Evolutionary conservation across 2,888 invertebrate species (phyloP).

Genomic region (Lithosia quadra): DNA sequence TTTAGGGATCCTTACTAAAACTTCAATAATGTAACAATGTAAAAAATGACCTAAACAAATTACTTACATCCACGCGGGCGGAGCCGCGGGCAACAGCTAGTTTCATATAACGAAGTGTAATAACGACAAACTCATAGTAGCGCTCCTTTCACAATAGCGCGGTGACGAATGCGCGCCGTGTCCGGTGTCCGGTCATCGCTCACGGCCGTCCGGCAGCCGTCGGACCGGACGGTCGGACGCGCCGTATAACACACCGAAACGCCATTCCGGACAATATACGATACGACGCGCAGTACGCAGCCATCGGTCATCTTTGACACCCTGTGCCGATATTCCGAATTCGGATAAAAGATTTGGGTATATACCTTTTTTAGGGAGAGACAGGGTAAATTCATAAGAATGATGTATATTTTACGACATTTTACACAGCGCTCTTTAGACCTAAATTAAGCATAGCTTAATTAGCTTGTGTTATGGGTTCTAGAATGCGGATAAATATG

Average conservation of each 20-base stretch:
- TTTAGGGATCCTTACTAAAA: too few relatives aligned
- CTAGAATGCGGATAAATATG: too few relatives aligned
- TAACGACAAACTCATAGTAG: slow-evolving; percentile 35
- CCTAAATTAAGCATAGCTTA: too few relatives aligned
- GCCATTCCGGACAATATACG: slow-evolving; percentile 45
- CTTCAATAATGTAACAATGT: too few relatives aligned
- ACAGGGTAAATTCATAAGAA: background rate
- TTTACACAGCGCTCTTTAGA: too few relatives aligned
- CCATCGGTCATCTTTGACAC: slow-evolving; percentile 48
- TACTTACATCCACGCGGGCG: too few relatives aligned
- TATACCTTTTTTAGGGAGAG: slow-evolving; percentile 2
- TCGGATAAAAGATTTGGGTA: slow-evolving; percentile 16
- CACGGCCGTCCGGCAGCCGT: slow-evolving; percentile 52
- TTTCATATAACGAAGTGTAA: background rate
- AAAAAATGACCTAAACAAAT: too few relatives aligned
- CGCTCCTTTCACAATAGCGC: slow-evolving; percentile 40
- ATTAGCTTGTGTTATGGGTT: too few relatives aligned
- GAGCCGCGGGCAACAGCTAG: too few relatives aligned
- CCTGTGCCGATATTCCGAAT: slow-evolving; percentile 18
- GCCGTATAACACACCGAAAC: slow-evolving; percentile 54
- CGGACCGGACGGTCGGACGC: slow-evolving; percentile 53
- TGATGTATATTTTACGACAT: background rate
- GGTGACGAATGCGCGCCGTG: slow-evolving; percentile 68
- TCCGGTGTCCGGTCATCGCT: slow-evolving; percentile 63
- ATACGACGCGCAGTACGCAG: slow-evolving; percentile 27